phyloP scores from a whole-genome alignment of 2,113 vertebrate species.

The Poeciliopsis retropinna region DNA sequence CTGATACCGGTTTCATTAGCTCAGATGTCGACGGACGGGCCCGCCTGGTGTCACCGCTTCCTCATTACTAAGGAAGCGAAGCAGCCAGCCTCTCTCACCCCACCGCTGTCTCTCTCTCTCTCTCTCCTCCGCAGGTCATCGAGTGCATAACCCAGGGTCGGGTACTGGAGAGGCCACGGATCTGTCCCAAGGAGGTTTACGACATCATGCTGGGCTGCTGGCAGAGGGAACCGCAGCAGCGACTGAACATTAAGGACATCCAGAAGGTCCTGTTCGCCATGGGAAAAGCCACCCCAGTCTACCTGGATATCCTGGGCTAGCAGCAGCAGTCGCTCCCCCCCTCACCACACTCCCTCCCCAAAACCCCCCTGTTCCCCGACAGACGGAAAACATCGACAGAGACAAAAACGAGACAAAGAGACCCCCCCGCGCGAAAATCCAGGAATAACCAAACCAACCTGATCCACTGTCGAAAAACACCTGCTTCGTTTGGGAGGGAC shows the following conservation, averaged over 20 bases:
- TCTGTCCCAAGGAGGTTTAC: constrained; percentile 85
- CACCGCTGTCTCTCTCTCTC: constrained; percentile 30
- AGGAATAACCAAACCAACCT: constrained; percentile 84
- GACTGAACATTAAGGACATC: constrained; percentile 86
- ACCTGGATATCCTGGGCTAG: constrained; percentile 86
- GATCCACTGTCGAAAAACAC: constrained; percentile 82
- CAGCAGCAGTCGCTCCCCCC: constrained; percentile 4
- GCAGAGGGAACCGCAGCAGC: constrained; percentile 85
- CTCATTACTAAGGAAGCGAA: constrained; percentile 62
- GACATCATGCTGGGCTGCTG: constrained; percentile 87
- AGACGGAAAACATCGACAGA: constrained; percentile 59
- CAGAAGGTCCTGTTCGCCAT: constrained; percentile 83
- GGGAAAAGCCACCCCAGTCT: constrained; percentile 85
- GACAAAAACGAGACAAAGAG: constrained; percentile 52
- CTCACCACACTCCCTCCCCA: no score
- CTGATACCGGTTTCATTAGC: constrained; percentile 63
- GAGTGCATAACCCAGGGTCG: constrained; percentile 85
- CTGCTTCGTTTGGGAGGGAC: constrained; percentile 82
- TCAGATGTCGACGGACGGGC: constrained; percentile 60
- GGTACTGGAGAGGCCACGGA: constrained; percentile 82
- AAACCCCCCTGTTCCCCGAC: constrained; percentile 34
- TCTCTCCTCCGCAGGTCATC: constrained; percentile 77
- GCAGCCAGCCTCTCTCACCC: constrained; percentile 64
- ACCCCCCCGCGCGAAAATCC: constrained; percentile 66
- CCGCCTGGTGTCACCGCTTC: constrained; percentile 53